These are phyloP conservation scores for Theretra japonica DNA, from an alignment of 2,888 invertebrate species.

Conservation along the genomic window DNA sequence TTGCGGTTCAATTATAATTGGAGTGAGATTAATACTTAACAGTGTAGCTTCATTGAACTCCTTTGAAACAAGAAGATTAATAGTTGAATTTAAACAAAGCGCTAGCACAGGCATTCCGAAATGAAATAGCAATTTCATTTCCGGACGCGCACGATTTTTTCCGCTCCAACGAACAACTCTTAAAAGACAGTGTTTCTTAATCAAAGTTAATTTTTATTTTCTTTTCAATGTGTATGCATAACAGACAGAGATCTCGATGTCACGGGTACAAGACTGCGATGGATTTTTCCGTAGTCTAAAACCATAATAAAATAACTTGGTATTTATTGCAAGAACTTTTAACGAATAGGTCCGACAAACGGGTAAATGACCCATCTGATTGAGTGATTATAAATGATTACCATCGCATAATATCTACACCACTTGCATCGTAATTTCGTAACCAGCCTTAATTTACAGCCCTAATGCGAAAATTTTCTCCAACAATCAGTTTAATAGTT, in stretches of 20 bases:
- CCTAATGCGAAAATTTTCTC: not conserved
- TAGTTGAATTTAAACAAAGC: conserved; percentile 14
- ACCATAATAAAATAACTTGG: too few species aligned
- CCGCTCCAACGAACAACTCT: conserved; percentile 50
- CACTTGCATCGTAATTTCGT: not conserved
- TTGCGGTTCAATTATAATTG: not conserved
- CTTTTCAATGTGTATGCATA: not conserved
- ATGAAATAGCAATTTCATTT: conserved; percentile 16
- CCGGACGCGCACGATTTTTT: conserved; percentile 50
- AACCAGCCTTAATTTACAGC: not conserved
- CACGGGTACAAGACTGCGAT: too few species aligned
- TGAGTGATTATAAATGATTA: too few species aligned
- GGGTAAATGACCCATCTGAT: too few species aligned
- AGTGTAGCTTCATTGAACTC: not conserved
- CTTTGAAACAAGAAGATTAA: conserved; percentile 15
- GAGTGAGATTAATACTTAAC: not conserved
- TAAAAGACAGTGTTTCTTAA: conserved; percentile 34
- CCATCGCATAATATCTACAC: too few species aligned
- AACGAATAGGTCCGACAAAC: too few species aligned
- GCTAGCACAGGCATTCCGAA: not conserved
- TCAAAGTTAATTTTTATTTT: not conserved
- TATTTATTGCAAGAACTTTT: too few species aligned
- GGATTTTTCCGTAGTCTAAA: too few species aligned
- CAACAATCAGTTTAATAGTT: too few species aligned
- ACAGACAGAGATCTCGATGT: not conserved